These are phyloP conservation scores for Decapterus maruadsi DNA, from an alignment of 2,797 vertebrate genomes.

Conservation along the genomic window DNA sequence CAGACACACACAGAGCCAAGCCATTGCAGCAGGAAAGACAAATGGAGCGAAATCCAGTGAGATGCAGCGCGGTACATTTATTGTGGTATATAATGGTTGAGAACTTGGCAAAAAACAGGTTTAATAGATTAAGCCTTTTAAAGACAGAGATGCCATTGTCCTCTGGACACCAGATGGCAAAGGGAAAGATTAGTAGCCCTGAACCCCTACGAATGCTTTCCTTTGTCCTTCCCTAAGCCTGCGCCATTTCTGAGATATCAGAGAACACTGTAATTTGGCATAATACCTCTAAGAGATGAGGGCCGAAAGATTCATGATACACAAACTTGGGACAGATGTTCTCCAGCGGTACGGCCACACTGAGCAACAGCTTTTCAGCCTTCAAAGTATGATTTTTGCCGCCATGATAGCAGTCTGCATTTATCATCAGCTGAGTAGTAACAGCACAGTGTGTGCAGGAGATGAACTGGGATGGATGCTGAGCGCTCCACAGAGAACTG, in stretches of 20 bases:
- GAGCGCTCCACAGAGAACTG: conserved; percentile 44
- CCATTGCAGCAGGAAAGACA: conserved; percentile 21
- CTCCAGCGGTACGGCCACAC: neutral
- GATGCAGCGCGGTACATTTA: conserved; percentile 4
- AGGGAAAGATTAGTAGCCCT: conserved; percentile 71
- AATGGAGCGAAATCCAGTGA: conserved; percentile 33
- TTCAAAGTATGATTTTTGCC: conserved; percentile 21
- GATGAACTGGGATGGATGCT: conserved; percentile 24
- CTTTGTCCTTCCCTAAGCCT: conserved; percentile 67
- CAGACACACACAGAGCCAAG: conserved; percentile 22
- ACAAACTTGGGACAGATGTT: conserved; percentile 45
- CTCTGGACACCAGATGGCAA: conserved; percentile 76
- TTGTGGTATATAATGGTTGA: conserved; percentile 41
- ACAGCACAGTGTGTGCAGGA: neutral
- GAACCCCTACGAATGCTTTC: conserved; percentile 61
- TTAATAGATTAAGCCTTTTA: conserved; percentile 55
- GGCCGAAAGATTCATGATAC: conserved; percentile 48
- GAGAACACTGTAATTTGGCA: conserved; percentile 64
- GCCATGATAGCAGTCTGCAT: conserved; percentile 8
- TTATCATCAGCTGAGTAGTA: conserved; percentile 14
- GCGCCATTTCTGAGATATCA: conserved; percentile 67
- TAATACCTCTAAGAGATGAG: conserved; percentile 56
- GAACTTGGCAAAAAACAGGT: conserved; percentile 48
- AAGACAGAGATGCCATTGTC: conserved; percentile 75
- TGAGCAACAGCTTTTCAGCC: neutral